Percentiles rank a stretch among this genome's conserved stretches.
These are phyloP conservation scores for Cephalotes varians DNA, from an alignment of 2,888 invertebrate species.

Conservation along the genomic window DNA sequence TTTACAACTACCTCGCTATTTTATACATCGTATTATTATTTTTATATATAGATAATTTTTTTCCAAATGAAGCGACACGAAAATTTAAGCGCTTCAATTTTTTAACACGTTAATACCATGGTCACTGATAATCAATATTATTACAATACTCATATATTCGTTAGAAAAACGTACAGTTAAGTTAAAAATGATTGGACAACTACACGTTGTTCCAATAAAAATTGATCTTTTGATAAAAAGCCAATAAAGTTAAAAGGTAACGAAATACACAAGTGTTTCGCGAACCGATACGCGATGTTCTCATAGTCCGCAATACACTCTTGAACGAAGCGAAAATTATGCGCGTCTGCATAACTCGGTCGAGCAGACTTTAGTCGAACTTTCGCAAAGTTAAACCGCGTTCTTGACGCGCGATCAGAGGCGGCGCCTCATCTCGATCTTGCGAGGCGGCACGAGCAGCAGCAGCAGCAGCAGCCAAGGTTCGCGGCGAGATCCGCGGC, in stretches of 20 bases:
- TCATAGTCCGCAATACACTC: neutral
- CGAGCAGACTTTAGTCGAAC: neutral
- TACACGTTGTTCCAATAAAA: neutral
- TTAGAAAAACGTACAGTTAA: neutral
- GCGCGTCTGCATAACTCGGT: neutral
- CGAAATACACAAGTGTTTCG: neutral
- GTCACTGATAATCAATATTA: neutral
- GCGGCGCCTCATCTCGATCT: conserved; percentile 7
- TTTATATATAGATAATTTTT: neutral
- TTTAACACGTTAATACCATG: neutral
- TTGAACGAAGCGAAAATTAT: conserved; percentile 1
- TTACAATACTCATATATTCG: neutral
- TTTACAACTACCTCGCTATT: neutral
- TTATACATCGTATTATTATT: neutral
- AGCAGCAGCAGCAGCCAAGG: neutral
- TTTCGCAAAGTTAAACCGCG: conserved; percentile 1
- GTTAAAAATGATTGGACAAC: neutral
- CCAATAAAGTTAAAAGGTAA: neutral
- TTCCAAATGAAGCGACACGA: neutral
- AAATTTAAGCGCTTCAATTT: neutral
- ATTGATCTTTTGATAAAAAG: neutral
- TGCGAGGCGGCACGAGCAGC: neutral
- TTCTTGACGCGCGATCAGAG: neutral
- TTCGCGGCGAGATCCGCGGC: conserved; percentile 17
- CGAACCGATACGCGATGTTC: neutral